Evolutionary conservation across 1,140 invertebrate species (phyloP), one percentile per base, ranked within the genome.

Genomic region (Calephelis virginiensis): DNA sequence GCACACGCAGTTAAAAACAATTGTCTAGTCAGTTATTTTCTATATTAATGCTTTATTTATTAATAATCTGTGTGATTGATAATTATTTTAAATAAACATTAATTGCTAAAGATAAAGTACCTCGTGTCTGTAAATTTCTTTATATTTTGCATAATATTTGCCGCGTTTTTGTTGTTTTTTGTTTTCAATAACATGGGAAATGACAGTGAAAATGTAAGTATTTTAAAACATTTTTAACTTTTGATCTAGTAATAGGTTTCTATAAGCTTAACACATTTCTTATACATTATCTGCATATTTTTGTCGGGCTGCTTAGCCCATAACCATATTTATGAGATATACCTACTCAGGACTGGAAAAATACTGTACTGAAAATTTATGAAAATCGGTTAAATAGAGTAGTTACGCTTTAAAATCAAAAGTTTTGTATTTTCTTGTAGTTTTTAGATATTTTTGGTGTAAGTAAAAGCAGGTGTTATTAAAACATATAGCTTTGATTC

Each of bases 81-180:
- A 28, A n/a, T 56, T 11, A 11, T 59, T 7, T 7, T 40, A 40
- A 6, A 40, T 40, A 40, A 40, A 40, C 5, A 6, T 40, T 1
- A 7, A 7, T 40, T 40, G 6, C 40, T 7, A 5, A 40, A 40
- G 40, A 2, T 40, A 40, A 40, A 40, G 5, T 5, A 40, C 5
- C 8, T 40, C 5, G 40, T 40, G 3, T 17, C 8, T 40, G 40
- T 40, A 5, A 40, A 17, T 17, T 17, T 40, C 0, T 40, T 59
- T 59, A 7, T 12, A 59, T 28, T 59, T 59, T 12, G 12, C 17
- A 59, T 28, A 28, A 28, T 59, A 38, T 59, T 53, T 40, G 11
- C 17, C 53, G 53, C 53, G 53, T 59, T 37, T 56, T 38, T 38
- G 10, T 56, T 53, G 48, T 50, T 53, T 53, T 53, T 53, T n/a